phyloP scores from a whole-genome alignment of 2,797 vertebrate species.

The Darevskia nairensis region DNA sequence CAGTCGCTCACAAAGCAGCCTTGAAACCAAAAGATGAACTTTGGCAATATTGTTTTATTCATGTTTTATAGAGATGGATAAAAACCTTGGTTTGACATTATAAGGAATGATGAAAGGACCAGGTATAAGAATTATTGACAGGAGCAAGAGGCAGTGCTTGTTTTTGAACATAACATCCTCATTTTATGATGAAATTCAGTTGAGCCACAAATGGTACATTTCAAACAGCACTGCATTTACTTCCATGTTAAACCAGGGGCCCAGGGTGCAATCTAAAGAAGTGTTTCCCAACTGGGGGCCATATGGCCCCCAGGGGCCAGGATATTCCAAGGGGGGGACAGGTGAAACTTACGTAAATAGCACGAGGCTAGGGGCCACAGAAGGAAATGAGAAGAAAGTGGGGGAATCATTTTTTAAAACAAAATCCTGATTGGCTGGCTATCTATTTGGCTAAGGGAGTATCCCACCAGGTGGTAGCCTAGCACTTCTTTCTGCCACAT shows the following conservation, averaged over 20 bases:
- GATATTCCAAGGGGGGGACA: no score
- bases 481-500: no score
- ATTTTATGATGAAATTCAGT: not conserved
- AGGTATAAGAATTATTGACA: conserved; percentile 1
- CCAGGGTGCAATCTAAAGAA: not conserved
- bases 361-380: no score
- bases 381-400: no score
- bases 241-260: not conserved
- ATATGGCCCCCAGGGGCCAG: no score
- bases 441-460: no score
- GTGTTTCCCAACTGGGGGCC: no score
- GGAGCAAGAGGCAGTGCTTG: not conserved
- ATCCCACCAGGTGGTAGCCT: no score
- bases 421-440: no score
- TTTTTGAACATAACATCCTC: not conserved
- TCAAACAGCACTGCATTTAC: not conserved
- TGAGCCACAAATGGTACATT: not conserved
- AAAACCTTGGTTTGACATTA: conserved; percentile 10
- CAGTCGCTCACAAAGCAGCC: not conserved
- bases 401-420: no score
- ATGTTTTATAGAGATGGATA: not conserved
- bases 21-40: not conserved
- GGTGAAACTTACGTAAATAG: no score
- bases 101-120: conserved; percentile 5
- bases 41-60: conserved; percentile 12